Conservation (phyloP, 2,113 vertebrate genomes). For the Corydoras maculifer region DNA sequence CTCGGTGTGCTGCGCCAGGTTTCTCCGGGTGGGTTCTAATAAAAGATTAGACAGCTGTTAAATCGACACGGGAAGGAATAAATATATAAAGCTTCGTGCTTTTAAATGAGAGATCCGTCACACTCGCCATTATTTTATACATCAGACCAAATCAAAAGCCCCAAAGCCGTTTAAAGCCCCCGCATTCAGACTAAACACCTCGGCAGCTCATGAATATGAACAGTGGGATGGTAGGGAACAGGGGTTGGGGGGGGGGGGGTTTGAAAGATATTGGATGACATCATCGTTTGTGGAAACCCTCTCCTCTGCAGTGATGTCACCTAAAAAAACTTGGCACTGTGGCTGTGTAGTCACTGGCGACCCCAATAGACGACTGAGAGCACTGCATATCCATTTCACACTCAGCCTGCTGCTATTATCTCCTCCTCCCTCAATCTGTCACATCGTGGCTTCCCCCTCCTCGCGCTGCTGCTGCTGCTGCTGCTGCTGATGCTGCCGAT, state of each 20-base stretch:
- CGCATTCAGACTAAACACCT: conserved; percentile 1
- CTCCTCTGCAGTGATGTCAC: conserved; percentile 45
- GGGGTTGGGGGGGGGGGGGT: not conserved
- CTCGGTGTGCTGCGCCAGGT: not conserved
- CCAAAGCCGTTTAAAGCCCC: conserved; percentile 9
- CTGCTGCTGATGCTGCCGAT: too few species aligned
- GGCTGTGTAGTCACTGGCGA: conserved; percentile 8
- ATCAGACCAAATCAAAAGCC: not conserved
- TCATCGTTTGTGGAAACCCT: conserved; percentile 46
- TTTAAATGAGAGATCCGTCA: conserved; percentile 6
- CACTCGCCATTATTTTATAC: not conserved
- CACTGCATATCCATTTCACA: conserved; percentile 28
- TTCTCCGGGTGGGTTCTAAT: not conserved
- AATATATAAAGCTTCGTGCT: not conserved
- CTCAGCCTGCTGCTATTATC: not conserved
- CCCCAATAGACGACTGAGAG: conserved; percentile 21
- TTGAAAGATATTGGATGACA: conserved; percentile 31
- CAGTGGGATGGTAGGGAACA: conserved; percentile 3
- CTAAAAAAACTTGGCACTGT: conserved; percentile 27
- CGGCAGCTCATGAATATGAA: conserved; percentile 3
- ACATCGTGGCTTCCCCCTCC: conserved; percentile 20
- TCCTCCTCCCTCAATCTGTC: conserved; percentile 36
- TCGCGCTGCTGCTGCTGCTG: not conserved
- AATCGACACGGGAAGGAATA: too few species aligned
- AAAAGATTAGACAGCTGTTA: too few species aligned